These are phyloP conservation scores for Bubo blakistoni DNA, from an alignment of 2,113 vertebrate genomes.

Conservation along the genomic window DNA sequence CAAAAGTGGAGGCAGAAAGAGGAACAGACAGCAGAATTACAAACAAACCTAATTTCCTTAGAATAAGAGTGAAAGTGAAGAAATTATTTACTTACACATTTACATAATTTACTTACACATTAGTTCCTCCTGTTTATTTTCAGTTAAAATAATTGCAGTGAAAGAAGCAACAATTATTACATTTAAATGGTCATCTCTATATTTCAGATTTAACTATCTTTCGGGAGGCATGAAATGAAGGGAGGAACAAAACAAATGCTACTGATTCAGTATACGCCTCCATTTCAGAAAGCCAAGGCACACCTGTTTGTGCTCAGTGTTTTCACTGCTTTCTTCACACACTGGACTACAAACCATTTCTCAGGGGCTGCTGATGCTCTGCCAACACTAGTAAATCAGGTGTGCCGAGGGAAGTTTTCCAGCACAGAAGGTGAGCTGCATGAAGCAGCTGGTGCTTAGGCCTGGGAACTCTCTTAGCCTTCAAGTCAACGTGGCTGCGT, in stretches of 20 bases:
- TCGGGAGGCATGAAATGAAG: rapidly evolving
- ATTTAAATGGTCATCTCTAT: not conserved
- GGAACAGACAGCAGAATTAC: not conserved
- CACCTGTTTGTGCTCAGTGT: not conserved
- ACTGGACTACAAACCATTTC: not conserved
- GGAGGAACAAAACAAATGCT: not conserved
- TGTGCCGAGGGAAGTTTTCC: rapidly evolving
- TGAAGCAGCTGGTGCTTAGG: not conserved
- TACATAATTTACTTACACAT: not conserved
- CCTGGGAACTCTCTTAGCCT: not conserved
- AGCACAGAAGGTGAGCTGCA: not conserved
- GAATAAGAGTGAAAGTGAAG: not conserved
- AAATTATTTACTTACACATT: not conserved
- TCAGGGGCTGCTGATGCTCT: not conserved
- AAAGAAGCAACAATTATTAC: not conserved
- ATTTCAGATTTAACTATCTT: not conserved
- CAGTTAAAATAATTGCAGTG: not conserved
- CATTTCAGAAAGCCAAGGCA: not conserved
- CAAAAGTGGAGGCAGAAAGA: not conserved
- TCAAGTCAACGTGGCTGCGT: rapidly evolving
- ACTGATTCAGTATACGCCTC: not conserved
- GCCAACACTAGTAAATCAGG: not conserved
- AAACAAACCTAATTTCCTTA: not conserved
- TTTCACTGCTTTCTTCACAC: not conserved
- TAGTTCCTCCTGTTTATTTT: not conserved